Evolutionary conservation across 2,113 vertebrate genomes (phyloP).

Genomic region (Heloderma charlesbogerti): DNA sequence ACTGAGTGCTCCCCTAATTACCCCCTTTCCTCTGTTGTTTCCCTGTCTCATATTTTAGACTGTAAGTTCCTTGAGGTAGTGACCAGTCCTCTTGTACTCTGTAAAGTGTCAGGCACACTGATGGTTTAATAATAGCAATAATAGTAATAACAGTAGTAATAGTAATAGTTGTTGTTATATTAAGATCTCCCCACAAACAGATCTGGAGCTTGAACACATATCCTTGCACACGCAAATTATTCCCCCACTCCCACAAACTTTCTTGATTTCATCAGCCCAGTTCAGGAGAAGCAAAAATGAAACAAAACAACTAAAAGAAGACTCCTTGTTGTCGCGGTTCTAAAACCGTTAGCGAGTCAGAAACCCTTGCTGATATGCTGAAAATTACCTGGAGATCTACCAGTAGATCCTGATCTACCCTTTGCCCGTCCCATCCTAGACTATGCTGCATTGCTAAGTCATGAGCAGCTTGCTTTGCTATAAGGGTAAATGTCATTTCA

Average conservation of each 20-base stretch:
- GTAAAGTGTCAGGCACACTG: not conserved
- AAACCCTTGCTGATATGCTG: too few relatives aligned
- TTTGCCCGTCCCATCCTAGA: too few relatives aligned
- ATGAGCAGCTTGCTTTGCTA: not conserved
- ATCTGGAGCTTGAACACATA: too few relatives aligned
- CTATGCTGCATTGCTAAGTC: not conserved
- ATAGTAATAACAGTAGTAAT: not conserved
- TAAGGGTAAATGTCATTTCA: not conserved
- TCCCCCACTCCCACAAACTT: too few relatives aligned
- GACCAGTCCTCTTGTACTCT: not conserved
- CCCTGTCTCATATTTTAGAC: not conserved
- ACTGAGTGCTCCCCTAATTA: not conserved
- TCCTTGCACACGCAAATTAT: too few relatives aligned
- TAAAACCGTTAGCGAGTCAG: too few relatives aligned
- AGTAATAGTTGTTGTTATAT: not conserved
- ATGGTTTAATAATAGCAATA: not conserved
- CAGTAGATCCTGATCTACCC: too few relatives aligned
- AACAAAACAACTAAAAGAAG: too few relatives aligned
- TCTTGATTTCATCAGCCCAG: too few relatives aligned
- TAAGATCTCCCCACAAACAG: not conserved
- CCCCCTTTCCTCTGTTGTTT: not conserved
- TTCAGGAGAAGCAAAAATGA: too few relatives aligned
- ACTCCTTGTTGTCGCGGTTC: too few relatives aligned
- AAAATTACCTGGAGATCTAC: too few relatives aligned
- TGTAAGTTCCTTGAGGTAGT: not conserved